phyloP scores from a whole-genome alignment of 1,140 invertebrate species.

The Grapholita molesta region DNA sequence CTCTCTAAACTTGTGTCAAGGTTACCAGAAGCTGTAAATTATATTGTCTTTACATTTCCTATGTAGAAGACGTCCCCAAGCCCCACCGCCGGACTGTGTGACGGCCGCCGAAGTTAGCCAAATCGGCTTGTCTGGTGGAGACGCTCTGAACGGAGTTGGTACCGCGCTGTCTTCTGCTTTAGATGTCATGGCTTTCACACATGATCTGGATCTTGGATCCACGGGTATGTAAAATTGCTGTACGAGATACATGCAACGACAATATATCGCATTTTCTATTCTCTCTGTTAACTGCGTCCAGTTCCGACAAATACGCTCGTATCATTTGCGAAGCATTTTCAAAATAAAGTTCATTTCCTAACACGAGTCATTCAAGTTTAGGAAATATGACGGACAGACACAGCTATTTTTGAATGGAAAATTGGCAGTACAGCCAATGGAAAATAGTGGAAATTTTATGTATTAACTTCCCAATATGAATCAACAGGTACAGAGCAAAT shows the following conservation, averaged over 20 bases:
- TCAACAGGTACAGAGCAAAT: slow-evolving; percentile 31
- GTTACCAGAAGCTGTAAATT: no score
- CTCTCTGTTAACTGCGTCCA: no score
- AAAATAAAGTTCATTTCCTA: no score
- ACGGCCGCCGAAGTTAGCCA: slow-evolving; percentile 45
- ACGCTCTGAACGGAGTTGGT: slow-evolving; percentile 60
- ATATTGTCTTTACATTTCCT: no score
- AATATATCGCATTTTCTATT: no score
- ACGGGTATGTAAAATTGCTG: slow-evolving; percentile 28
- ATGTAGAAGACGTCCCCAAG: slow-evolving; percentile 30
- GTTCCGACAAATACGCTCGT: no score
- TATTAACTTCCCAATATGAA: not conserved
- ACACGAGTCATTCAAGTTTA: no score
- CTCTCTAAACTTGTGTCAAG: no score
- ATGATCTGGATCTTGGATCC: slow-evolving; percentile 79
- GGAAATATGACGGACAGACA: no score
- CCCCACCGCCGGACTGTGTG: slow-evolving; percentile 47
- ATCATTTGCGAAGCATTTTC: no score
- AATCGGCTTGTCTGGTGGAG: slow-evolving; percentile 33
- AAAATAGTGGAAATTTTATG: not conserved
- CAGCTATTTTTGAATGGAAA: no score
- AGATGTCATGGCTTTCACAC: slow-evolving; percentile 89
- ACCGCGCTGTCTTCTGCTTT: slow-evolving; percentile 86
- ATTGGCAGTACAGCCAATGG: not conserved
- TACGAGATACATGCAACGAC: no score